These are phyloP conservation scores for Onchidella celtica DNA, from an alignment of 2,888 invertebrate genomes.

Conservation along the genomic window DNA sequence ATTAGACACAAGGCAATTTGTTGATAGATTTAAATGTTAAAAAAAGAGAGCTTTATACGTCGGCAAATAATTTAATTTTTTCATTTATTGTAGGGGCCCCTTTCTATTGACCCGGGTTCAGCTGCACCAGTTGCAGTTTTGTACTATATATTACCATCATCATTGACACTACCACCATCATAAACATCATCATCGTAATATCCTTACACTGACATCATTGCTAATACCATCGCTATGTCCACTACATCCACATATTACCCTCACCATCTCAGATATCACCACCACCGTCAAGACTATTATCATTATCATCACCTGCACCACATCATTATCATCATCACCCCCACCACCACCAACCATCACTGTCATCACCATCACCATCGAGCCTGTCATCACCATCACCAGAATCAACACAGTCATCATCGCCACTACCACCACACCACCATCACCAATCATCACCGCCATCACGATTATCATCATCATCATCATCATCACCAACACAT, in stretches of 20 bases:
- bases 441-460: not conserved
- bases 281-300: not conserved
- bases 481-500: not conserved
- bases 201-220: not conserved
- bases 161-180: not conserved
- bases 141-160: not conserved
- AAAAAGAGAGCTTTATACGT: no score
- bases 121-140: no score
- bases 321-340: not conserved
- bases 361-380: not conserved
- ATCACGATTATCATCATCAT: not conserved
- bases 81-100: no score
- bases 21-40: no score
- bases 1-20: no score
- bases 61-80: no score
- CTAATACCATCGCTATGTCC: not conserved
- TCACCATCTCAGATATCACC: not conserved
- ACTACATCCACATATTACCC: not conserved
- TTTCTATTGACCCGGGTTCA: no score
- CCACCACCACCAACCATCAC: not conserved
- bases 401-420: no score
- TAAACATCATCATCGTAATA: not conserved
- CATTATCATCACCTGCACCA: not conserved
- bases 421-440: not conserved
- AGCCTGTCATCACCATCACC: no score